A percentile compares a stretch with the other conserved stretches of the same genome.
phyloP scores from a whole-genome alignment of 2,113 vertebrate genomes.

The Sebastes schlegelii region DNA sequence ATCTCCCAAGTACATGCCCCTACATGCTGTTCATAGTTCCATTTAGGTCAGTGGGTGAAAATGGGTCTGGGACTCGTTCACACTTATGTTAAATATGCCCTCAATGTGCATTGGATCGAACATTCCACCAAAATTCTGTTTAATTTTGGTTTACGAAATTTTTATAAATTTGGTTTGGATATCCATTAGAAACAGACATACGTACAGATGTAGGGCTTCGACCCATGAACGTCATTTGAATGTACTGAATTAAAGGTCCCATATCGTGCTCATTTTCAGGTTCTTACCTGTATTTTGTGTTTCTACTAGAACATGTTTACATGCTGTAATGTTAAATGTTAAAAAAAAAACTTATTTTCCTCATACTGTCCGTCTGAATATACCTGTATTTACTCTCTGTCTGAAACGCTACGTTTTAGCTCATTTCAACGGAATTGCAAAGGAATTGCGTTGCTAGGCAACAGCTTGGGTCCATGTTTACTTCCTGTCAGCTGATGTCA shows the following conservation, averaged over 20 bases:
- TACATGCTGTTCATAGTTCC: slow-evolving; percentile 2
- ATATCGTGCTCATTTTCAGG: too few relatives aligned
- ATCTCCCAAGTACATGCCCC: slow-evolving; percentile 7
- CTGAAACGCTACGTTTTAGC: too few relatives aligned
- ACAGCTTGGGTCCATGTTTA: too few relatives aligned
- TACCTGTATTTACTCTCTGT: too few relatives aligned
- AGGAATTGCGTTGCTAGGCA: too few relatives aligned
- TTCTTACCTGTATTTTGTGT: too few relatives aligned
- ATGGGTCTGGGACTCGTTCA: not conserved
- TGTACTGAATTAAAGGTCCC: not conserved
- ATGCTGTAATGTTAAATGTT: too few relatives aligned
- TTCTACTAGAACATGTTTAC: too few relatives aligned
- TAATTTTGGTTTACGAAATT: not conserved
- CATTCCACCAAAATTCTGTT: not conserved
- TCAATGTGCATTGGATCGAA: slow-evolving; percentile 2
- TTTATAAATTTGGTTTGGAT: not conserved
- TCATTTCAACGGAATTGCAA: too few relatives aligned
- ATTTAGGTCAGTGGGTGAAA: not conserved
- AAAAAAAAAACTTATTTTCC: too few relatives aligned
- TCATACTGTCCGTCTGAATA: too few relatives aligned
- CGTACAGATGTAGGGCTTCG: not conserved
- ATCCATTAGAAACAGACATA: not conserved
- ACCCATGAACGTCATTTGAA: not conserved
- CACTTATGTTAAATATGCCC: slow-evolving; percentile 4
- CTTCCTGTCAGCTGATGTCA: too few relatives aligned